These are phyloP conservation scores for Epinephelus moara DNA, from an alignment of 2,113 vertebrate species.

Conservation along the genomic window DNA sequence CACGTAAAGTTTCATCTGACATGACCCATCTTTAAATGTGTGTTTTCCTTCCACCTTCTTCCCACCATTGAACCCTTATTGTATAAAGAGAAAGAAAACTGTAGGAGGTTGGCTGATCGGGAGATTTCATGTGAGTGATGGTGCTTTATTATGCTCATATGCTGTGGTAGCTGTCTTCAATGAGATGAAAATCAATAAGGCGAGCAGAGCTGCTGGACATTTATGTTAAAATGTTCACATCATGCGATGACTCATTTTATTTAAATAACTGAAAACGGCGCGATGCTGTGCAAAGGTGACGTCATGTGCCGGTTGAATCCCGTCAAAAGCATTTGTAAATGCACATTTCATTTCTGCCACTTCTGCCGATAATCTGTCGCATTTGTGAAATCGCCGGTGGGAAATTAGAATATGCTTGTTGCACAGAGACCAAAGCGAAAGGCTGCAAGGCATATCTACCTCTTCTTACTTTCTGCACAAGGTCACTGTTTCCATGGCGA, in stretches of 20 bases:
- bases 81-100: slow-evolving; percentile 14
- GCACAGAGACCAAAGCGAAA: slow-evolving; percentile 67
- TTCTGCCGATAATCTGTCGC: slow-evolving; percentile 27
- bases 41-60: neutral
- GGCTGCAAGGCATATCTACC: slow-evolving; percentile 61
- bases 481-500: slow-evolving; percentile 85
- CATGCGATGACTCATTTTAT: slow-evolving; percentile 10
- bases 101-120: neutral
- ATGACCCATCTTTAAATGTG: slow-evolving; percentile 20
- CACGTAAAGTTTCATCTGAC: slow-evolving; percentile 4
- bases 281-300: slow-evolving; percentile 5
- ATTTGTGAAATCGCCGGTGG: slow-evolving; percentile 44
- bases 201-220: slow-evolving; percentile 2
- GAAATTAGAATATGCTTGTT: slow-evolving; percentile 70
- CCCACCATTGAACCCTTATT: neutral
- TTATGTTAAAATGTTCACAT: slow-evolving; percentile 19
- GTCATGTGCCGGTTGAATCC: slow-evolving; percentile 11
- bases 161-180: slow-evolving; percentile 9
- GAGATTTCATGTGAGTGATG: slow-evolving; percentile 2
- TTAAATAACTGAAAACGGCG: neutral
- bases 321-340: slow-evolving; percentile 27
- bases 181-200: slow-evolving; percentile 39
- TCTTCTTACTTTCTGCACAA: slow-evolving; percentile 74
- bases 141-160: slow-evolving; percentile 20
- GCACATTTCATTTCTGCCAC: neutral